A percentile compares a stretch with the other conserved stretches of the same genome.
phyloP scores from a whole-genome alignment of 2,888 invertebrate genomes.

The Calameuta pallipes region DNA sequence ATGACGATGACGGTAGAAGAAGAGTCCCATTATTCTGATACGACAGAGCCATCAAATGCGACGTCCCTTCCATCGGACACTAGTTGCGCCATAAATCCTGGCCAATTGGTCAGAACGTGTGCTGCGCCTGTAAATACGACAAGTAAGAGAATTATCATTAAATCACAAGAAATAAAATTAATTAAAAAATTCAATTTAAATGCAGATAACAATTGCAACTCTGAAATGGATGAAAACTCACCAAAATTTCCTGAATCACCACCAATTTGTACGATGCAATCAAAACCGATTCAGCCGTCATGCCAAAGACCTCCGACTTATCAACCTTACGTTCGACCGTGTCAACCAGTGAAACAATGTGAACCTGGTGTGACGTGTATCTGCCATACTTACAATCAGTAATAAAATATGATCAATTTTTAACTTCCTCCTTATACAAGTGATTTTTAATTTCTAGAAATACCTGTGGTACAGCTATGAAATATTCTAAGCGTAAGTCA shows the following conservation, averaged over 20 bases:
- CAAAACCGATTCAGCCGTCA: conserved; percentile 9
- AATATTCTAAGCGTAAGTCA: conserved; percentile 29
- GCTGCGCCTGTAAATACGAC: not conserved
- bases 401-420: conserved; percentile 22
- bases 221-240: conserved; percentile 3
- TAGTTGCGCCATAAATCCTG: conserved; percentile 18
- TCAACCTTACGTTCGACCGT: conserved; percentile 21
- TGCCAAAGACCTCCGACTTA: conserved; percentile 21
- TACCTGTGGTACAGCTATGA: conserved; percentile 34
- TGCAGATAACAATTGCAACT: conserved; percentile 35
- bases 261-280: conserved; percentile 7
- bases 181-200: not conserved
- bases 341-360: conserved; percentile 17
- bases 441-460: conserved; percentile 26
- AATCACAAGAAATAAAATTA: not conserved
- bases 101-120: not conserved
- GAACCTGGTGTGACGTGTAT: conserved; percentile 32
- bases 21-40: conserved; percentile 41
- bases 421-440: conserved; percentile 6
- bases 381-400: conserved; percentile 43
- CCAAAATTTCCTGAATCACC: not conserved
- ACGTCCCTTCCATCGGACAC: conserved; percentile 42
- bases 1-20: conserved; percentile 38
- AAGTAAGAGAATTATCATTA: not conserved
- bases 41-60: conserved; percentile 45